phyloP scores from a whole-genome alignment of 2,113 vertebrate genomes.

The Acanthochromis polyacanthus region DNA sequence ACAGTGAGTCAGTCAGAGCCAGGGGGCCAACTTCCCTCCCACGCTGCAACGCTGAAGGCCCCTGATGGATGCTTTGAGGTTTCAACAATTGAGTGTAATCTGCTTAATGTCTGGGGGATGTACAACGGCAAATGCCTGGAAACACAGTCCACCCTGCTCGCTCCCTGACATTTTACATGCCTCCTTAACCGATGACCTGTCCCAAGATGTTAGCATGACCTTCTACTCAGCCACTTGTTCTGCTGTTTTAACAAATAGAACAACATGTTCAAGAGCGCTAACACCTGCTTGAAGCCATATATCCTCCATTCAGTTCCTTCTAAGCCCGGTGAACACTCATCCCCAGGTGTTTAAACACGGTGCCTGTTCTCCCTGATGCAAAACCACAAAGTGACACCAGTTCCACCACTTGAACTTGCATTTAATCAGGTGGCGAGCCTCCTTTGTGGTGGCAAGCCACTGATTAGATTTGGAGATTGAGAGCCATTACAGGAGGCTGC shows the following conservation, averaged over 20 bases:
- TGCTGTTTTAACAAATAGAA: not conserved
- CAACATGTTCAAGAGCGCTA: not conserved
- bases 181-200: conserved; percentile 44
- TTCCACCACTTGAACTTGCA: conserved; percentile 67
- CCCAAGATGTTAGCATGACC: conserved; percentile 26
- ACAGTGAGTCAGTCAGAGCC: conserved; percentile 52
- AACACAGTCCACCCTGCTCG: not conserved
- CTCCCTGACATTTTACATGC: conserved; percentile 59
- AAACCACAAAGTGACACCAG: conserved; percentile 52
- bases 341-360: conserved; percentile 66
- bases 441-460: conserved; percentile 67
- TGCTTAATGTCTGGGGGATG: conserved; percentile 60
- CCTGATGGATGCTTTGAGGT: conserved; percentile 62
- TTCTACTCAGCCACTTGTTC: conserved; percentile 18
- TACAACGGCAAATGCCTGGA: conserved; percentile 25
- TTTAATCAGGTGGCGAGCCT: conserved; percentile 74
- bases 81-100: conserved; percentile 67
- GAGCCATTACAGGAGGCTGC: conserved; percentile 70
- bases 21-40: conserved; percentile 30
- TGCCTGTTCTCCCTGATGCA: conserved; percentile 5
- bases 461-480: conserved; percentile 79
- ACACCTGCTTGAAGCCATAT: conserved; percentile 19
- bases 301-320: not conserved
- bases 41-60: conserved; percentile 17
- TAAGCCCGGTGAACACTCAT: not conserved